Base-by-base conservation (phyloP, 2,113 vertebrate genomes). In the Eulemur macaco region DNA sequence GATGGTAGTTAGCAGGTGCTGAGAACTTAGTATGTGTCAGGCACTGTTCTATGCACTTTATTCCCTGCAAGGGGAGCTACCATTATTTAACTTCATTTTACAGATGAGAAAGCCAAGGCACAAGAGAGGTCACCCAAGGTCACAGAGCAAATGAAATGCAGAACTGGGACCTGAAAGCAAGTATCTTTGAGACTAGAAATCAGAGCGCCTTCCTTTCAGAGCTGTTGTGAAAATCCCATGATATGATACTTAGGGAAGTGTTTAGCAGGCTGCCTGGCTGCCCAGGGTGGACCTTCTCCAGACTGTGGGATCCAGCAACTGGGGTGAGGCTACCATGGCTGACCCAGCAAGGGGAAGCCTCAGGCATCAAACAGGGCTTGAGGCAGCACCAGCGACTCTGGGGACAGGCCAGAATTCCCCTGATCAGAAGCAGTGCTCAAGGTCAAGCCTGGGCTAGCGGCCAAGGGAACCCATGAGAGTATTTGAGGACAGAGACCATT, bases 31-130 rank as follows among this genome's bases (percentile, higher is more conserved):
- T 87, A 86, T 50, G 31, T 74, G 27, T 45, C 86, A 82, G 37
- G 18, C 25, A 81, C 27, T 23, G 1, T 84, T 54, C 45, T 92
- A n/a, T 76, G 37, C 47, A 56, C 31, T 86, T 56, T 37, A 34
- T 25, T 88, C 39, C 63, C 34, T 90, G 73, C 10, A 81, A 80
- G 91, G 42, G 69, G 52, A 86, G 80, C 37, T 37, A 76, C 52
- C 95, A 63, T 95, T 77, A 77, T 82, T 76, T 91, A 76, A 91
- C 73, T 89, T 63, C 39, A 88, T 87, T 96, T 95, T 73, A 76
- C 52, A 85, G 84, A 74, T 54, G 64, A 96, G n/a, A 86, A 94
- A 80, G 90, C 18, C 12, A 74, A 96, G 78, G 87, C 63, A 81
- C 37, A 84, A 84, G 86, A 89, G 73, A 69, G 20, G 31, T 68